Evolutionary conservation across 2,797 vertebrate species (phyloP), one percentile per base, ranked within the genome.

Genomic region (Crax fasciolata): DNA sequence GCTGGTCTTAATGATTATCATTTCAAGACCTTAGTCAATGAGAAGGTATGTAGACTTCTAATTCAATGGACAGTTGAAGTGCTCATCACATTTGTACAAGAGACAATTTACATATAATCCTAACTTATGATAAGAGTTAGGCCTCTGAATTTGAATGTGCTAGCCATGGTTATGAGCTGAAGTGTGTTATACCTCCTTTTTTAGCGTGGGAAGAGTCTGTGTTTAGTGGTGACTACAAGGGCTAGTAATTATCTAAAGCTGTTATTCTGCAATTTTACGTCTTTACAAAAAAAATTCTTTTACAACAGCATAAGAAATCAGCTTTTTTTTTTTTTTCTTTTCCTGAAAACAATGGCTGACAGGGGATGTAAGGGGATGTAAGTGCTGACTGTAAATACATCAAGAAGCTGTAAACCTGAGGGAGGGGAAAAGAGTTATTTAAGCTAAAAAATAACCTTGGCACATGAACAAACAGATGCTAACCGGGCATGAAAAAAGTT

Each of bases 401-500:
- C 82, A 84, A 94, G 61, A n/a, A 90, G 35, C 16, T 49, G 43
- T 86, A 90, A 94, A 94, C 79, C 73, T 91, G 58, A 86, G 66
- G 83, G 87, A 95, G 89, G 76, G 61, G 79, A 84, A 89, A 92
- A 81, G 48, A 91, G 35, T 54, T 78, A 54, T 78, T 94, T 68
- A 84, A 91, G 39, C 73, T 89, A 75, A 84, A 85, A 94, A n/a
- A 59, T 86, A 81, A 93, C 73, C 24, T 88, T 93, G 79, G 79
- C 76, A 90, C 62, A 66, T 58, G 93, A 91, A 93, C 70, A 94
- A 91, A 94, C 38, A 72, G 84, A 91, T 78, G 25, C 30, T 87
- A 93, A 91, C 46, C 41, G 62, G 18, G 28, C 54, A 66, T 81
- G 91, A 94, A 92, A 94, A 93, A 89, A 94, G 72, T 90, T 59